phyloP scores from a whole-genome alignment of 2,113 vertebrate species.

The Dryoscopus gambensis region DNA sequence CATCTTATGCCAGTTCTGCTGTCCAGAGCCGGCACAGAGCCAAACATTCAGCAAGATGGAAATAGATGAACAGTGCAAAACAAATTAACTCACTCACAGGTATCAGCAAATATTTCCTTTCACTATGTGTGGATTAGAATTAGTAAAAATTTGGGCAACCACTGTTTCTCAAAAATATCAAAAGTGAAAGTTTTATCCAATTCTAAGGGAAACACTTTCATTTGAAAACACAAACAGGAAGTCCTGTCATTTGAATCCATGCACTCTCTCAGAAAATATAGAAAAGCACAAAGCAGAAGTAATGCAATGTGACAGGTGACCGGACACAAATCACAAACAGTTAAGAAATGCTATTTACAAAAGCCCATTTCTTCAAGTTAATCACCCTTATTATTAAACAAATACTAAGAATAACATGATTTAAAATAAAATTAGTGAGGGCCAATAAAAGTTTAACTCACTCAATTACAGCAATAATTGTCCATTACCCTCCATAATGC shows the following conservation, averaged over 20 bases:
- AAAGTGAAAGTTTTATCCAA: background rate
- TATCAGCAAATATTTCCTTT: background rate
- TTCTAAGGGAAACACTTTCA: background rate
- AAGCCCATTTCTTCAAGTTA: background rate
- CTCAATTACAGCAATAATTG: background rate
- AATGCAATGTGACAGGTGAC: background rate
- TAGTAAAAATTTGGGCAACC: background rate
- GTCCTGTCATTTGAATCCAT: background rate
- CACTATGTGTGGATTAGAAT: background rate
- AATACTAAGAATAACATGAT: background rate
- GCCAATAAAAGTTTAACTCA: background rate
- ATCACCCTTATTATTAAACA: background rate
- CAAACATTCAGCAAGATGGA: background rate
- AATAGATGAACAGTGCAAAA: background rate
- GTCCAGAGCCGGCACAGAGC: background rate
- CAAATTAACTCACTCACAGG: background rate
- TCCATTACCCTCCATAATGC: background rate
- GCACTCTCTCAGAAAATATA: background rate
- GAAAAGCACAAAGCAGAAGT: background rate
- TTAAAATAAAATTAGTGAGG: background rate
- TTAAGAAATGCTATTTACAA: background rate
- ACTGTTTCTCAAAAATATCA: background rate
- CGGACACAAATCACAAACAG: background rate
- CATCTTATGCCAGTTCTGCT: background rate
- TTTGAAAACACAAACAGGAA: background rate